Evolutionary conservation across 2,797 vertebrate species (phyloP), one percentile per base, ranked within the genome.

Genomic region (Lepidocolaptes lacrymiger): DNA sequence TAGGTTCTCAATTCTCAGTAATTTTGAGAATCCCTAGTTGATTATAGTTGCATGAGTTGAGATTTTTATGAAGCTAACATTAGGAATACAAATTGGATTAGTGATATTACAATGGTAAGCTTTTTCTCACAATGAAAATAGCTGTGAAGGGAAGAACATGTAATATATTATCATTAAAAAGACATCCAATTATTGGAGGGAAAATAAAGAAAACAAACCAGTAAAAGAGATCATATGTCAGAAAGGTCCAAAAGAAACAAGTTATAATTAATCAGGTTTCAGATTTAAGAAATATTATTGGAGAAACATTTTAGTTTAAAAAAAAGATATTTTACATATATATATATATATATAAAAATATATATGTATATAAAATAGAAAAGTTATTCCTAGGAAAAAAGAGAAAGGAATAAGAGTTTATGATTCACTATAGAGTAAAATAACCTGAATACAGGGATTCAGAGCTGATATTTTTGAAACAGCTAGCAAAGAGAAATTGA

Each of bases 31-130:
- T 93, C 93, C 82, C 91, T 85, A 55, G 91, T 69, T 94, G 85
- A 95, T 96, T 91, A 78, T 77, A 83, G 75, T 85, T 93, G 64
- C 39, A 88, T 62, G 91, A 91, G 64, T 89, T 27, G 44, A 83
- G 75, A 81, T 91, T 97, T 95, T 97, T 94, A 88, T 93, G 81
- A 93, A 76, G 78, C 61, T 72, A 87, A 77, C 75, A 78, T 87
- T 88, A 95, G 19, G 86, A 96, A 85, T 93, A 95, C 84, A 94
- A 96, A 92, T 95, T 96, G 81, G 56, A 87, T 96, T 96, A 94
- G 75, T 68, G 39, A 68, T 92, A 71, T 79, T 93, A 87, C 69
- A 89, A 58, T 68, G 41, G 49, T 80, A 96, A 87, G 82, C 54
- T 91, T 92, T 96, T 92, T 89, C 61, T 95, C 62, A 68, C 61